These are phyloP conservation scores for Aphidius gifuensis DNA, from an alignment of 1,140 invertebrate genomes.

Conservation along the genomic window DNA sequence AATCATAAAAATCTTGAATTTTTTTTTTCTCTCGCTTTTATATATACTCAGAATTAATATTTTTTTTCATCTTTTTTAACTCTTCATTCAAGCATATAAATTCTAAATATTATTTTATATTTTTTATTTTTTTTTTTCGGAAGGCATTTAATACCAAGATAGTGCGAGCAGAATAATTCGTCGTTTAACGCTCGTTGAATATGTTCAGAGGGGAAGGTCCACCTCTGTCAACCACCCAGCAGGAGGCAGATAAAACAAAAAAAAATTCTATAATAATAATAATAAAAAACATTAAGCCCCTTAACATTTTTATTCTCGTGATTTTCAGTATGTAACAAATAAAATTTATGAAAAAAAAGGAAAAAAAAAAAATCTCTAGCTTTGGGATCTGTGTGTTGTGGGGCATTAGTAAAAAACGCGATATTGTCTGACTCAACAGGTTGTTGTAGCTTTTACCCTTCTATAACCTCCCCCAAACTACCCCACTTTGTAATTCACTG, in stretches of 20 bases:
- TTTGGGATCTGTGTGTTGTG: background rate
- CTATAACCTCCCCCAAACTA: constrained; percentile 23
- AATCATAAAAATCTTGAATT: no score
- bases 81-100: background rate
- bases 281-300: background rate
- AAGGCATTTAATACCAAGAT: background rate
- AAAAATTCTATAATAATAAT: no score
- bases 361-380: no score
- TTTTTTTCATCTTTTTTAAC: background rate
- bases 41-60: background rate
- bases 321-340: background rate
- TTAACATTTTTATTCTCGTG: background rate
- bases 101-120: background rate
- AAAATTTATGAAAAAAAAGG: background rate
- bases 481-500: background rate
- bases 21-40: background rate
- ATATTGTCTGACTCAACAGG: constrained; percentile 48
- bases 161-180: background rate
- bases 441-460: constrained; percentile 33
- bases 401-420: constrained; percentile 45
- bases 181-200: constrained; percentile 9
- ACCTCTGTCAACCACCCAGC: background rate
- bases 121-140: background rate
- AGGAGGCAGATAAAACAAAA: no score
- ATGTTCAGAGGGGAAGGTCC: background rate